Percentiles rank a stretch among this genome's conserved stretches.
These are phyloP conservation scores for Aquatica leii DNA, from an alignment of 2,888 invertebrate species.

Conservation along the genomic window DNA sequence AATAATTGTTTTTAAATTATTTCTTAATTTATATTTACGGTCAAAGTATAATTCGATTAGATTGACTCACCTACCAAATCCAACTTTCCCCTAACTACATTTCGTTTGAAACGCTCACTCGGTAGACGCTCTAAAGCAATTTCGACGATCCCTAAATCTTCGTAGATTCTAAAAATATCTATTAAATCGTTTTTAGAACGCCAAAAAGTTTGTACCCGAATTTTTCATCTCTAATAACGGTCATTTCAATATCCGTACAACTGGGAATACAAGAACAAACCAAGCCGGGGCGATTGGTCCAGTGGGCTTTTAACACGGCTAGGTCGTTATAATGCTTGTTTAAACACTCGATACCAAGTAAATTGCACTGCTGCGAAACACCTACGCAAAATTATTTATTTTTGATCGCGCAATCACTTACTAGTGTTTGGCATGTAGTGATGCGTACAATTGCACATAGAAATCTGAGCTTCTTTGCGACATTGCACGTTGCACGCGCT, in stretches of 20 bases:
- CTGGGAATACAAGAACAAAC: constrained; percentile 75
- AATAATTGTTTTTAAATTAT: neutral
- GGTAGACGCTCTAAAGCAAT: constrained; percentile 72
- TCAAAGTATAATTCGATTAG: neutral
- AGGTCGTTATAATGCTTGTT: constrained; percentile 68
- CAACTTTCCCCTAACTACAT: constrained; percentile 69
- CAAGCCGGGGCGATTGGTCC: constrained; percentile 71
- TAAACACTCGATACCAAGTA: constrained; percentile 72
- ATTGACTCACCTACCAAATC: constrained; percentile 70
- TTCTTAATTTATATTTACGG: neutral
- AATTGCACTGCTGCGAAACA: constrained; percentile 65
- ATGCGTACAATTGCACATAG: constrained; percentile 72
- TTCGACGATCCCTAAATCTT: constrained; percentile 61
- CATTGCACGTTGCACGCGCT: constrained; percentile 78
- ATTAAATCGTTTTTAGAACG: neutral
- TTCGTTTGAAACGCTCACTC: constrained; percentile 72
- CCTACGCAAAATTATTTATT: constrained; percentile 52
- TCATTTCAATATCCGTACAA: constrained; percentile 75
- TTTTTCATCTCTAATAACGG: constrained; percentile 67
- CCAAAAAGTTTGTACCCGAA: constrained; percentile 52
- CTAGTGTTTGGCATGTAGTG: constrained; percentile 73
- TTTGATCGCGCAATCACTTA: constrained; percentile 46
- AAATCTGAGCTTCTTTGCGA: constrained; percentile 69
- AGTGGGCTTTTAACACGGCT: constrained; percentile 71
- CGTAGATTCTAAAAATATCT: constrained; percentile 49